Percentiles rank a stretch among this genome's conserved stretches.
phyloP scores from a whole-genome alignment of 2,888 invertebrate genomes.

The Agrilus mali region DNA sequence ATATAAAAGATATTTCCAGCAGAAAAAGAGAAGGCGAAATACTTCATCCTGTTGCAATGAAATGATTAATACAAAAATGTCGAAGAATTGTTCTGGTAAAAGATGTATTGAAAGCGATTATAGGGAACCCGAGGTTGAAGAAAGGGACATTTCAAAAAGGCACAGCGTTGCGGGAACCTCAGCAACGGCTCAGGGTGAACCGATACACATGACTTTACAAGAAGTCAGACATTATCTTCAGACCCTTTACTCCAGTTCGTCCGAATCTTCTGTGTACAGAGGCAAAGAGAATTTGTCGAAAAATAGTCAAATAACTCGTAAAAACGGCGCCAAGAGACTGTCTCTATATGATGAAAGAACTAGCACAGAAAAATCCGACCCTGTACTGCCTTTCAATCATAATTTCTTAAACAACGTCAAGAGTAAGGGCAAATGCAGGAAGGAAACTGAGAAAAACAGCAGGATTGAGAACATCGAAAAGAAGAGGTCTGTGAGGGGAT shows the following conservation, averaged over 20 bases:
- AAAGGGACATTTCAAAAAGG: conserved; percentile 38
- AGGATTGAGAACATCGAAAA: conserved; percentile 36
- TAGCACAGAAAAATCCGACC: conserved; percentile 6
- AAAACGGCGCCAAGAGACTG: conserved; percentile 19
- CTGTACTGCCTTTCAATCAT: conserved; percentile 18
- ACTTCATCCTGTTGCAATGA: conserved; percentile 37
- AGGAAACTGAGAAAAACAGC: conserved; percentile 19
- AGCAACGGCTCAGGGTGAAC: conserved; percentile 49
- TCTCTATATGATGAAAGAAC: conserved; percentile 15
- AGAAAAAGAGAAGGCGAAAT: conserved; percentile 27
- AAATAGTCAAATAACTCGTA: conserved; percentile 19
- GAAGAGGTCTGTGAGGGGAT: conserved; percentile 50
- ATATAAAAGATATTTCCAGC: conserved; percentile 35
- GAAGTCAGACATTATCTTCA: conserved; percentile 76
- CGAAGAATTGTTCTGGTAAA: conserved; percentile 9
- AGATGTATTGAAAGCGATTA: conserved; percentile 9
- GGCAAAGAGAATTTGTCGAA: conserved; percentile 23
- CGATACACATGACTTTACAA: conserved; percentile 71
- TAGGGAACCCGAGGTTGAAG: conserved; percentile 21
- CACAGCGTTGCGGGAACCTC: conserved; percentile 57
- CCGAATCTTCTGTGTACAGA: conserved; percentile 48
- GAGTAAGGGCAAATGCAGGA: conserved; percentile 5
- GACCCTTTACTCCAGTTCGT: conserved; percentile 66
- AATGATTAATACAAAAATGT: conserved; percentile 17
- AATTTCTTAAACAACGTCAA: not conserved